Conservation (phyloP, 2,113 vertebrate species). For the Pungitius pungitius region DNA sequence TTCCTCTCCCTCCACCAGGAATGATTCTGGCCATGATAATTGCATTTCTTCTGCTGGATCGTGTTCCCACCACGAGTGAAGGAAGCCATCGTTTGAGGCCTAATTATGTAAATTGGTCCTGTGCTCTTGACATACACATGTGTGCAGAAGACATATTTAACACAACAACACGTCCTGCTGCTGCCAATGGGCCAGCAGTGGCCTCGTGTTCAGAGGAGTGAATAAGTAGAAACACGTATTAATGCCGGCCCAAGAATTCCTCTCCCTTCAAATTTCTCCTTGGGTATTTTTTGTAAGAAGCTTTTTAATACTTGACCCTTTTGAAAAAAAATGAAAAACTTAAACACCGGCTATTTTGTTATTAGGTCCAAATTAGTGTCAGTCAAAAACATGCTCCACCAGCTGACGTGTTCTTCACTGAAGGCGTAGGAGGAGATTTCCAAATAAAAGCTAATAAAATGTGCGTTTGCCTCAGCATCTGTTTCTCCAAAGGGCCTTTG, state of each 20-base stretch:
- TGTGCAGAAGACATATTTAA: constrained; percentile 79
- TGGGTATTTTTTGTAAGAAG: constrained; percentile 46
- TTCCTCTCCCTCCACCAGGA: background rate
- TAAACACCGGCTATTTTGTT: constrained; percentile 41
- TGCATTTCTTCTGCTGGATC: constrained; percentile 81
- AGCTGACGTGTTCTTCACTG: constrained; percentile 22
- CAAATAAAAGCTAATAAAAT: constrained; percentile 43
- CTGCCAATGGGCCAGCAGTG: constrained; percentile 76
- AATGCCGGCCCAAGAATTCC: constrained; percentile 32
- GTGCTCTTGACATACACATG: constrained; percentile 80
- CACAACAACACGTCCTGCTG: constrained; percentile 75
- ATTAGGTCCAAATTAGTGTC: constrained; percentile 61
- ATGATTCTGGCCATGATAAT: constrained; percentile 64
- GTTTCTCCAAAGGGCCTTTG: constrained; percentile 53
- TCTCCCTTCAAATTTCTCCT: constrained; percentile 33
- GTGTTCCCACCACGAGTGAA: constrained; percentile 80
- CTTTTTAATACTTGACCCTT: constrained; percentile 37
- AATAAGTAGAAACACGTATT: constrained; percentile 38
- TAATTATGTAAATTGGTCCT: constrained; percentile 87
- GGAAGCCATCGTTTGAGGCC: constrained; percentile 84
- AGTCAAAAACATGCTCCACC: constrained; percentile 43
- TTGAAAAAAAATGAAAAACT: constrained; percentile 20
- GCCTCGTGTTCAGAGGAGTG: constrained; percentile 39
- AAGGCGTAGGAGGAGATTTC: constrained; percentile 36
- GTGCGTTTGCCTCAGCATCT: constrained; percentile 20